These are phyloP conservation scores for Epirrhoe alternata DNA, from an alignment of 2,888 invertebrate species.

Conservation along the genomic window DNA sequence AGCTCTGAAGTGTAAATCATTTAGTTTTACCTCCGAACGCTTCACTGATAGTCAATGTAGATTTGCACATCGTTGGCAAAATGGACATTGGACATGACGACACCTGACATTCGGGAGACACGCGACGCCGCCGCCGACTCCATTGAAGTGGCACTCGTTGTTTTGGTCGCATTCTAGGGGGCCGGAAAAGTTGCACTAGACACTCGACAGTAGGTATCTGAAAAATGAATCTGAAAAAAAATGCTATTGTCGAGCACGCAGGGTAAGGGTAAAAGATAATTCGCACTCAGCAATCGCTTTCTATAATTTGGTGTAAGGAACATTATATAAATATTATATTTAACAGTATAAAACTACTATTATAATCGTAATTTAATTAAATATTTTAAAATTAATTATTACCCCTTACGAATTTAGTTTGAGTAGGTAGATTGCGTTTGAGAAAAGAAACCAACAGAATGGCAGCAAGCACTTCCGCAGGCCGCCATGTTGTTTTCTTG, in stretches of 20 bases:
- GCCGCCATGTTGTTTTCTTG: no score
- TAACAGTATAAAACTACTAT: no score
- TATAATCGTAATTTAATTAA: no score
- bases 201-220: neutral
- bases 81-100: conserved; percentile 1
- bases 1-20: no score
- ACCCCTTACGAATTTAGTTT: no score
- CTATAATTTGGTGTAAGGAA: no score
- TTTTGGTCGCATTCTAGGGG: neutral
- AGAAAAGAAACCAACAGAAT: no score
- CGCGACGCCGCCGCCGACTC: neutral
- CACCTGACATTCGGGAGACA: neutral
- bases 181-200: neutral
- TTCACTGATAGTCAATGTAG: neutral
- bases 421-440: no score
- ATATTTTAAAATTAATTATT: no score
- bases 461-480: no score
- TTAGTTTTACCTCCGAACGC: neutral
- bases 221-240: no score
- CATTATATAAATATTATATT: no score
- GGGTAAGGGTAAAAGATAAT: neutral
- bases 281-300: neutral
- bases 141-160: neutral
- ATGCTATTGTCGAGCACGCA: neutral
- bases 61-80: neutral